Conservation (phyloP, 2,113 vertebrate species). For the Phaetusa simplex region DNA sequence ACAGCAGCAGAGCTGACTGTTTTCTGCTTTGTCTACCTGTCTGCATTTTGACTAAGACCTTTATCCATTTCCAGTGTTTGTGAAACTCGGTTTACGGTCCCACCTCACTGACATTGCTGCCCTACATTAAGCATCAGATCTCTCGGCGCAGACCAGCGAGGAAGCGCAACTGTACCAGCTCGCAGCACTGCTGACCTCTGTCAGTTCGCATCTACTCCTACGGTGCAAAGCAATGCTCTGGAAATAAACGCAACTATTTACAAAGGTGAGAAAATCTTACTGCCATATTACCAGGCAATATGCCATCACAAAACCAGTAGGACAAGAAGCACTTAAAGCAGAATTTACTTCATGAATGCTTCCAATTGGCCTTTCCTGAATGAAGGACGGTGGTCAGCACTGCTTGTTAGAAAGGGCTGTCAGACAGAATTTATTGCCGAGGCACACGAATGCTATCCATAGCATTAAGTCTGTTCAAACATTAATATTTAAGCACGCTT, state of each 20-base stretch:
- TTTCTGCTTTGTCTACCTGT: background rate
- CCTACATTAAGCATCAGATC: background rate
- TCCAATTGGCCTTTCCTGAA: background rate
- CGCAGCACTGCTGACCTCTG: background rate
- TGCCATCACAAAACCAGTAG: background rate
- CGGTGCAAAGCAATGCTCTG: rapidly evolving
- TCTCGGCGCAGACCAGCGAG: background rate
- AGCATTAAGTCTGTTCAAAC: constrained; percentile 18
- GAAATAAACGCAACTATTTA: background rate
- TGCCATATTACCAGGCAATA: background rate
- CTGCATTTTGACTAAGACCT: background rate
- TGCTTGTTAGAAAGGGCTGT: background rate
- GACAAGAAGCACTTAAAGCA: background rate
- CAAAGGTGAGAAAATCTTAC: background rate
- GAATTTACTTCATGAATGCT: background rate
- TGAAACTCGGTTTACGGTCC: background rate
- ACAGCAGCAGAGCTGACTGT: background rate
- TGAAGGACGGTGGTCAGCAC: background rate
- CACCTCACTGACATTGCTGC: background rate
- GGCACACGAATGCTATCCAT: background rate
- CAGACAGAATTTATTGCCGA: background rate
- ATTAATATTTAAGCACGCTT: constrained; percentile 44
- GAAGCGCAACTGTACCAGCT: background rate
- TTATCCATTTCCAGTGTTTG: background rate
- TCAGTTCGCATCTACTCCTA: background rate